These are phyloP conservation scores for Chlorops oryzae DNA, from an alignment of 1,140 invertebrate species.

Conservation along the genomic window DNA sequence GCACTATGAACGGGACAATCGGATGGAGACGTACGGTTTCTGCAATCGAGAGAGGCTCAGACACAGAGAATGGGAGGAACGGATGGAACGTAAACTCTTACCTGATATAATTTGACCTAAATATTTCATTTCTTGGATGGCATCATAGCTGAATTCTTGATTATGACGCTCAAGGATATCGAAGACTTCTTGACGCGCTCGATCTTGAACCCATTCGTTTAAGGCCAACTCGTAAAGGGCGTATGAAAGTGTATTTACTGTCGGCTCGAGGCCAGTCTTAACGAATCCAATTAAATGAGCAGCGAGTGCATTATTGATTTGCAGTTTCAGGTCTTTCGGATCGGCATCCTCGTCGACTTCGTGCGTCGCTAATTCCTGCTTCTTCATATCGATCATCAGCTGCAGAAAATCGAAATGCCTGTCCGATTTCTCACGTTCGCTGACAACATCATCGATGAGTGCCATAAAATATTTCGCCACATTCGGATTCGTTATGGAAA, in stretches of 20 bases:
- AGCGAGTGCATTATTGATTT: constrained; percentile 40
- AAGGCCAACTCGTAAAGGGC: constrained; percentile 51
- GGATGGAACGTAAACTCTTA: too few species aligned
- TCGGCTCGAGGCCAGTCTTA: constrained; percentile 60
- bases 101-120: constrained; percentile 52
- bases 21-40: constrained; percentile 56
- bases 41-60: constrained; percentile 30
- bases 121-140: constrained; percentile 54
- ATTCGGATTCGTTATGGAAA: constrained; percentile 27
- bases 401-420: constrained; percentile 52
- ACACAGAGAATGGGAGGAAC: constrained; percentile 2
- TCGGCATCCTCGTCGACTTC: constrained; percentile 7
- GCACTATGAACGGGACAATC: constrained; percentile 47
- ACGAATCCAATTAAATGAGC: constrained; percentile 59
- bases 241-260: constrained; percentile 47
- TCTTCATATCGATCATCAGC: constrained; percentile 43
- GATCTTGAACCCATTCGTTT: constrained; percentile 50
- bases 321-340: constrained; percentile 24
- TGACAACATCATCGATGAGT: constrained; percentile 46
- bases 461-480: constrained; percentile 49
- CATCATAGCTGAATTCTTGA: constrained; percentile 45
- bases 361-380: constrained; percentile 33
- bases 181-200: constrained; percentile 50
- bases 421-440: constrained; percentile 48
- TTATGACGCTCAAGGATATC: constrained; percentile 35